Conservation (phyloP, 1,140 invertebrate genomes). For the Caenorhabditis tropicalis region DNA sequence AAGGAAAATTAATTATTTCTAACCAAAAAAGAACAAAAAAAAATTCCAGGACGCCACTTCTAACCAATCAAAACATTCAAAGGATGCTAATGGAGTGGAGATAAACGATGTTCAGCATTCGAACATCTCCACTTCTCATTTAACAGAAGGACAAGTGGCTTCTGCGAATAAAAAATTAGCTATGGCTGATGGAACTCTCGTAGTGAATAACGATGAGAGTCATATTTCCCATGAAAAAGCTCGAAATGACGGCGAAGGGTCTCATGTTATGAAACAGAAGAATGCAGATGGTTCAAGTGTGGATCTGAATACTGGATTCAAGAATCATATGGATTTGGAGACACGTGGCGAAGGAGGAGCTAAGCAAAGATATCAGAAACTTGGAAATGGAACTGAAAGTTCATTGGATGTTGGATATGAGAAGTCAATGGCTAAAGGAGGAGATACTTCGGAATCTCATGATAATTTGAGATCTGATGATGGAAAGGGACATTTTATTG, state of each 20-base stretch:
- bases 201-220: not conserved
- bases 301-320: not conserved
- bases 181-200: not conserved
- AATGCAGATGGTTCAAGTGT: conserved; percentile 10
- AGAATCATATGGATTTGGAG: not conserved
- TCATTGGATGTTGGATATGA: not conserved
- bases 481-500: conserved; percentile 2
- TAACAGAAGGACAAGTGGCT: not conserved
- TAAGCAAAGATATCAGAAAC: not conserved
- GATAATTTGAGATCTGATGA: not conserved
- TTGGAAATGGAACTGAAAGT: conserved; percentile 7
- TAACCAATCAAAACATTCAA: not conserved
- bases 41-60: not conserved
- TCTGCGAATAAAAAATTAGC: not conserved
- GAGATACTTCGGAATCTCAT: not conserved
- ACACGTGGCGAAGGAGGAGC: not conserved
- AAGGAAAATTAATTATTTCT: too few species aligned
- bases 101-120: not conserved
- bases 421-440: conserved; percentile 10
- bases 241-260: not conserved
- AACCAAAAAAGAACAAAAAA: too few species aligned
- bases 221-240: not conserved
- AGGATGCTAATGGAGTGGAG: not conserved
- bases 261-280: not conserved
- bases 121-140: not conserved